Conservation (phyloP, 1,140 invertebrate species). For the Cardiocondyla obscurior region DNA sequence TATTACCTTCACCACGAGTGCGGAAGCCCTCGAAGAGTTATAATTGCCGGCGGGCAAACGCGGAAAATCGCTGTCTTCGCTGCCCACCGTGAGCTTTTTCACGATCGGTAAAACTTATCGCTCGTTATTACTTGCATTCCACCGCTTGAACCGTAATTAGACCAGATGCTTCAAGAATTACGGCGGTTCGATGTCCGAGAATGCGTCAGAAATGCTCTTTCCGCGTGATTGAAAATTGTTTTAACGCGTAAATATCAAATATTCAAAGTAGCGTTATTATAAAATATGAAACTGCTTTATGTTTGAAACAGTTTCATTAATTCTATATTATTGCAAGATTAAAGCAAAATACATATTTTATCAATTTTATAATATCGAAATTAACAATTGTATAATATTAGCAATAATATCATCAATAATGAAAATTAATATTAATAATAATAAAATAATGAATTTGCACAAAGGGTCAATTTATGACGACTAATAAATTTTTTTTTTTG, state of each 20-base stretch:
- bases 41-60: constrained; percentile 56
- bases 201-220: constrained; percentile 23
- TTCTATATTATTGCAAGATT: neutral
- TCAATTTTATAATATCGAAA: neutral
- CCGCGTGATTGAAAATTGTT: neutral
- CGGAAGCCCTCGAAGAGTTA: constrained; percentile 49
- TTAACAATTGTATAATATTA: neutral
- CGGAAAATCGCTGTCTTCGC: constrained; percentile 49
- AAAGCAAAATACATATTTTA: neutral
- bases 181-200: constrained; percentile 18
- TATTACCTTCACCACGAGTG: constrained; percentile 57
- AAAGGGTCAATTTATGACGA: neutral
- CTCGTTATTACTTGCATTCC: constrained; percentile 40
- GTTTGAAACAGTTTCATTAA: neutral
- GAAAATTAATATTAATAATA: neutral
- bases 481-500: neutral
- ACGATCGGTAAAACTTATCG: constrained; percentile 56
- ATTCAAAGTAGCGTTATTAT: neutral
- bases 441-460: neutral
- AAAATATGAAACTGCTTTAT: neutral
- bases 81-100: constrained; percentile 50
- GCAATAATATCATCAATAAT: neutral
- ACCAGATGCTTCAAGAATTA: constrained; percentile 44
- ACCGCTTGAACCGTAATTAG: constrained; percentile 28
- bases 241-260: neutral